These are phyloP conservation scores for Syndactyla subalaris DNA, from an alignment of 2,797 vertebrate species.

Conservation along the genomic window DNA sequence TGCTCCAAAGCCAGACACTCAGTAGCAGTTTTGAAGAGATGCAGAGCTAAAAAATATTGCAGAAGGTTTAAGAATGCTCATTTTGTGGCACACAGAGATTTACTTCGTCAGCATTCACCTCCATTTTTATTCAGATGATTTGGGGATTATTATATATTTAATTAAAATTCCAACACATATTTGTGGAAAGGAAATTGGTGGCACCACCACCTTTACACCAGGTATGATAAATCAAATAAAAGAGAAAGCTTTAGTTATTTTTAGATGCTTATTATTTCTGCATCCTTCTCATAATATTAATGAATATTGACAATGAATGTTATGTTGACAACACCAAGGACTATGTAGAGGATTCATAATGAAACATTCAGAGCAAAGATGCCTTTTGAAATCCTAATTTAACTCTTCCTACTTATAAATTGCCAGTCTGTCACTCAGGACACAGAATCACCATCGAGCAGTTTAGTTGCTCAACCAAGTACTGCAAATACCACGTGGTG, in stretches of 20 bases:
- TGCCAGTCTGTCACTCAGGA: background rate
- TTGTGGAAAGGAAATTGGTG: background rate
- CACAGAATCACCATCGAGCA: background rate
- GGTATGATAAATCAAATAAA: background rate
- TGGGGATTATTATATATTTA: background rate
- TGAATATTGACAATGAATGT: background rate
- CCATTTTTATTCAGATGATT: background rate
- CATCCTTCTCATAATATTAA: background rate
- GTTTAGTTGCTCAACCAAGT: background rate
- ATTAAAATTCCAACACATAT: background rate
- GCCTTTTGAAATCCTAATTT: background rate
- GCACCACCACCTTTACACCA: background rate
- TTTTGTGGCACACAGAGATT: background rate
- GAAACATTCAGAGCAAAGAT: background rate
- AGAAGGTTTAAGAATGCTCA: background rate
- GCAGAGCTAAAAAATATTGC: background rate
- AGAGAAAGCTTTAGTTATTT: background rate
- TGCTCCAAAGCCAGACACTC: background rate
- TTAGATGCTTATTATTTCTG: background rate
- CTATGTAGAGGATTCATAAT: background rate
- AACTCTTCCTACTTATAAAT: background rate
- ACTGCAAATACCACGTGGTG: background rate
- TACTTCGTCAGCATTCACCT: background rate
- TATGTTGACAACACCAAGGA: background rate
- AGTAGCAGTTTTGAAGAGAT: conserved; percentile 19